phyloP scores from a whole-genome alignment of 1,140 invertebrate species.

The Papilio dardanus region DNA sequence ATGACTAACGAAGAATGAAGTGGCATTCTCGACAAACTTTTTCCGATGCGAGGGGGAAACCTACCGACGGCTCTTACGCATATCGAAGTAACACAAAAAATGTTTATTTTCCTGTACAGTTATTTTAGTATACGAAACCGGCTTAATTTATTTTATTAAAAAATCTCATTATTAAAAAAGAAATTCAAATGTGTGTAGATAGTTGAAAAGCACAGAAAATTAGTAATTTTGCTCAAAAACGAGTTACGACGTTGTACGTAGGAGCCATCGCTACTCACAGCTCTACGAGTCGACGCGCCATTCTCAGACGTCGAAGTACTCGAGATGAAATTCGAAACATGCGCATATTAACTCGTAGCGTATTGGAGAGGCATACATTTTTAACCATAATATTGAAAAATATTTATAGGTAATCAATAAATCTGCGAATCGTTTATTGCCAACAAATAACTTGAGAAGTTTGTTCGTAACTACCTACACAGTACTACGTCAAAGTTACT shows the following conservation, averaged over 20 bases:
- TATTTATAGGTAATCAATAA: background rate
- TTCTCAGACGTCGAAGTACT: conserved; percentile 33
- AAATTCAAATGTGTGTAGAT: background rate
- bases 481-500: background rate
- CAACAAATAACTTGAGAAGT: background rate
- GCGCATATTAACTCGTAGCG: conserved; percentile 24
- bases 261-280: background rate
- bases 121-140: no score
- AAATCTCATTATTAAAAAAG: background rate
- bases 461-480: background rate
- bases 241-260: background rate
- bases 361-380: conserved; percentile 23
- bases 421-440: background rate
- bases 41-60: conserved; percentile 9
- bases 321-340: conserved; percentile 35
- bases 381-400: conserved; percentile 6
- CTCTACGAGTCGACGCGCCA: conserved; percentile 15
- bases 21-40: conserved; percentile 32
- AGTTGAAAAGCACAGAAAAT: background rate
- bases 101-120: background rate
- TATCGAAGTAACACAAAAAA: background rate
- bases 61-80: conserved; percentile 5
- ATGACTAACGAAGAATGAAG: conserved; percentile 33
- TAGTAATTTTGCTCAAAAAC: background rate
- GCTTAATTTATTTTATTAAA: no score